Conservation (phyloP, 2,888 invertebrate species). For the Ormyrus rosae region DNA sequence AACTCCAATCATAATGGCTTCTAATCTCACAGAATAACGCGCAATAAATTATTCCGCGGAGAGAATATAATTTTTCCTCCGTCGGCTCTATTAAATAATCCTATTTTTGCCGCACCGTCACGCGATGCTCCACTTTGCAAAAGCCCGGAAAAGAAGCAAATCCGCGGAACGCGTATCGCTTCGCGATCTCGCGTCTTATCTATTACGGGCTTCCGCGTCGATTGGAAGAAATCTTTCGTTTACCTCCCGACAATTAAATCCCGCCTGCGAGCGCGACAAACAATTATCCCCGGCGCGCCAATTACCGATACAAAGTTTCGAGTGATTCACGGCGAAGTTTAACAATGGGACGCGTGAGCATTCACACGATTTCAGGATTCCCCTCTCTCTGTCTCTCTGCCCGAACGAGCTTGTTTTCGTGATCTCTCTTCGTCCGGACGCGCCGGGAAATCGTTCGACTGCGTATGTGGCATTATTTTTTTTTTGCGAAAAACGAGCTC, state of each 20-base stretch:
- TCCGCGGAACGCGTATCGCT: too few relatives aligned
- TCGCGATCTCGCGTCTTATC: too few relatives aligned
- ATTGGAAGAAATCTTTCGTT: too few relatives aligned
- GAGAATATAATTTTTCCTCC: background rate
- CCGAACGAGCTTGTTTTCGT: slow-evolving; percentile 28
- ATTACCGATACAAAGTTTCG: background rate
- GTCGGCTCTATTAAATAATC: background rate
- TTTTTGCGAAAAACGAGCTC: background rate
- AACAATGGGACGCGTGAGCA: background rate
- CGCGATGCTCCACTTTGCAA: background rate
- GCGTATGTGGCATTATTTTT: background rate
- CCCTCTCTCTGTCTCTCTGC: background rate
- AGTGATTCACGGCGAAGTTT: slow-evolving; percentile 11
- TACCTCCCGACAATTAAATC: too few relatives aligned
- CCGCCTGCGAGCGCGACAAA: too few relatives aligned
- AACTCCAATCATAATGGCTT: background rate
- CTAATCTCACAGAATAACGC: background rate
- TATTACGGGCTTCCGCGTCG: too few relatives aligned
- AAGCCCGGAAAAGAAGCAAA: too few relatives aligned
- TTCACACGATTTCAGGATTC: background rate
- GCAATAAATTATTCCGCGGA: background rate
- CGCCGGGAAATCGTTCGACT: background rate
- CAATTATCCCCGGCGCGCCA: too few relatives aligned
- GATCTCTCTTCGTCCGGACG: background rate
- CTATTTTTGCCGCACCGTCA: slow-evolving; percentile 15